Evolutionary conservation across 2,888 invertebrate genomes (phyloP), one percentile per base, ranked within the genome.

Genomic region (Ethmia dodecea): DNA sequence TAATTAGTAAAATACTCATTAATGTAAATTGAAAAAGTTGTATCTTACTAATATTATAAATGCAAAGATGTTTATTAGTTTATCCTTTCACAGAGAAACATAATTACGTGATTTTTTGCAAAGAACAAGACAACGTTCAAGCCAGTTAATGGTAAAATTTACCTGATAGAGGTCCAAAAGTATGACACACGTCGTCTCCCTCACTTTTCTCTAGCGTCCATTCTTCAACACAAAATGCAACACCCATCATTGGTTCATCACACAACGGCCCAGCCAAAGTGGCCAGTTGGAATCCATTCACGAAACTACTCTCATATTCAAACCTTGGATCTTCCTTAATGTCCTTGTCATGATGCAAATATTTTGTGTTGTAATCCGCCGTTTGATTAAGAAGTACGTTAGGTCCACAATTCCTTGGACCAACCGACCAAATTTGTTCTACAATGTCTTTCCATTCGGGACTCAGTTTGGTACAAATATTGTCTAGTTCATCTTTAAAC

Each of bases 171-270:
- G 89, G 89, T 51, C 87, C 86, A 65, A 73, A 86, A 8, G 74
- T 71, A 42, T 81, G 72, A 5, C 70, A 63, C 9, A 48, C 52
- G 45, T 79, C 86, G 31, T 78, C 87, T 10, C 49, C 84, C 35
- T 72, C 76, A 8, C 54, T 59, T 30, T 68, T 61, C 24, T 87
- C 84, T 24, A 93, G 66, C 0, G 81, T 87, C 94, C 97, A 98
- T 49, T 94, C 93, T 54, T 95, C 94, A 1, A 99, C 89, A 34
- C 94, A 87, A 78, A 98, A 97, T 11, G 93, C 95, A 1, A 98
- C 96, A 1, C 98, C 98, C 86, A 93, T 94, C 92, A 99, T 92
- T 1, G 98, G 97, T 65, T 99, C 99, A 57, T 98, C 97, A 76
- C 99, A 99, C 28, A 99, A 72, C 0, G 99, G 99, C 0, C 99